A percentile compares a stretch with the other conserved stretches of the same genome.
phyloP scores from a whole-genome alignment of 2,888 invertebrate genomes.

The Tricholauxania praeusta region DNA sequence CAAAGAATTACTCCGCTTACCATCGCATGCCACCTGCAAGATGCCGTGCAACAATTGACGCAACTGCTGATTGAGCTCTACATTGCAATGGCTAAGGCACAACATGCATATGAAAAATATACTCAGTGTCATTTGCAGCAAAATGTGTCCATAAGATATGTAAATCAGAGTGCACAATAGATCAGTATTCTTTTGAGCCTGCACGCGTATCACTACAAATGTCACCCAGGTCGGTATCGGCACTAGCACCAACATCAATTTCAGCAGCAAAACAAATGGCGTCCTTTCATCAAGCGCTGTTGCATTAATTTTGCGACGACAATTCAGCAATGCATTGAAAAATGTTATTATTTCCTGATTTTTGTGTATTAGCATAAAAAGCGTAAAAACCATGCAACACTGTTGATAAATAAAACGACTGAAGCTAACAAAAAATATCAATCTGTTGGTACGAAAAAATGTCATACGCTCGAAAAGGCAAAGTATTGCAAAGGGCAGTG shows the following conservation, averaged over 20 bases:
- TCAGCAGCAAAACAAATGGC: slow-evolving; percentile 32
- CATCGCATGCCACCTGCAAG: background rate
- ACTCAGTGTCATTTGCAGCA: slow-evolving; percentile 53
- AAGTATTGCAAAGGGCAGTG: slow-evolving; percentile 47
- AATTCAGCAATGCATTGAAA: slow-evolving; percentile 51
- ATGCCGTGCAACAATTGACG: slow-evolving; percentile 45
- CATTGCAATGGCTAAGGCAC: slow-evolving; percentile 50
- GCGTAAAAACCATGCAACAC: slow-evolving; percentile 49
- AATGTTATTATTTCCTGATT: slow-evolving; percentile 49
- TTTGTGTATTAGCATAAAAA: slow-evolving; percentile 51
- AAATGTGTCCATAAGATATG: slow-evolving; percentile 51
- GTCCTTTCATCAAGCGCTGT: slow-evolving; percentile 30
- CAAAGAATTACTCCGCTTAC: slow-evolving; percentile 27
- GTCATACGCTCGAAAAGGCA: slow-evolving; percentile 48
- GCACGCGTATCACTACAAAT: slow-evolving; percentile 44
- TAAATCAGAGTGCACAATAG: slow-evolving; percentile 50
- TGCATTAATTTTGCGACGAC: slow-evolving; percentile 31
- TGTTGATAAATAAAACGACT: slow-evolving; percentile 52
- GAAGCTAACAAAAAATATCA: slow-evolving; percentile 55
- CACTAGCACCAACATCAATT: slow-evolving; percentile 35
- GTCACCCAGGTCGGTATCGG: slow-evolving; percentile 43
- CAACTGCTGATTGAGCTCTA: slow-evolving; percentile 54
- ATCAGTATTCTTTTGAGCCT: slow-evolving; percentile 13
- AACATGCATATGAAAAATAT: slow-evolving; percentile 51
- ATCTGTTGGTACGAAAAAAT: slow-evolving; percentile 52